Conservation (phyloP, 2,113 vertebrate species). For the Rhagologus leucostigma region DNA sequence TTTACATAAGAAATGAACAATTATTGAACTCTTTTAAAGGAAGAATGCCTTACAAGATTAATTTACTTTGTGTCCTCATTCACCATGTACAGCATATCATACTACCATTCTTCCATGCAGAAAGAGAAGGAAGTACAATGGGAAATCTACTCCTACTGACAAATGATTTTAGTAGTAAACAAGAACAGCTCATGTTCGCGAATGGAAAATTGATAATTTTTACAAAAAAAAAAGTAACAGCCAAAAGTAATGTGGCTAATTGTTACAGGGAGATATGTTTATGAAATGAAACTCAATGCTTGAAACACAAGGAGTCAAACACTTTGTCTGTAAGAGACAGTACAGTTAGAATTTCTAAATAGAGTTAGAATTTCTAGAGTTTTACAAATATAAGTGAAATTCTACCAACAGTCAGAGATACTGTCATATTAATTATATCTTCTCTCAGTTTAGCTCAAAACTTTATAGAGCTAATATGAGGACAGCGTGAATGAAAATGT, state of each 20-base stretch:
- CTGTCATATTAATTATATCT: neutral
- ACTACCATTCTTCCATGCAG: neutral
- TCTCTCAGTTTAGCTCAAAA: neutral
- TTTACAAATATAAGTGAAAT: neutral
- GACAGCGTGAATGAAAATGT: neutral
- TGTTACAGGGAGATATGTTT: neutral
- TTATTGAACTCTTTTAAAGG: neutral
- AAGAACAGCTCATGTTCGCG: neutral
- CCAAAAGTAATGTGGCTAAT: neutral
- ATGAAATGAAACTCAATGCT: neutral
- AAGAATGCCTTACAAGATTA: neutral
- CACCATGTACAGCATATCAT: neutral
- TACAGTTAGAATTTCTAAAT: neutral
- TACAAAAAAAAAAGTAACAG: neutral
- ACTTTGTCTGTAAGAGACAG: neutral
- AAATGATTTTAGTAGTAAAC: neutral
- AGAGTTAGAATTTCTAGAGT: neutral
- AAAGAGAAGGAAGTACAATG: neutral
- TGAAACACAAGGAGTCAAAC: neutral
- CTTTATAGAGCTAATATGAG: neutral
- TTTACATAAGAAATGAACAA: neutral
- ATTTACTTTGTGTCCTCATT: neutral
- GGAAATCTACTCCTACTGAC: neutral
- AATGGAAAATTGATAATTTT: neutral
- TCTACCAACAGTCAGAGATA: neutral